Evolutionary conservation across 2,888 invertebrate species (phyloP), one percentile per base, ranked within the genome.

Genomic region (Cryptosula pallasiana): DNA sequence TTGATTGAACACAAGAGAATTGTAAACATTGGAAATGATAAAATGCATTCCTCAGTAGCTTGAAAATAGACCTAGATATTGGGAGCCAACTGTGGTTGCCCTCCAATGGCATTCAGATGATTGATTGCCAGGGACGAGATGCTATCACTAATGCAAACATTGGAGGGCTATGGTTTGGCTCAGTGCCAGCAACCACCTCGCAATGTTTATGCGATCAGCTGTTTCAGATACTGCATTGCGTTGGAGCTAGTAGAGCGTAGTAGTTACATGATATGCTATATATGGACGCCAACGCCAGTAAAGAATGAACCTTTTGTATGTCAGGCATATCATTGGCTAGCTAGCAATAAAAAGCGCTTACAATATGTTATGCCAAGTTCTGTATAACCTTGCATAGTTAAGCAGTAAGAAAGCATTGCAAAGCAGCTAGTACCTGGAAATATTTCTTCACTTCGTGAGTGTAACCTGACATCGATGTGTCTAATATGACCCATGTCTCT

Each of bases 111-210:
- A n/a, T n/a, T n/a, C n/a, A n/a, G 20, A 45, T 13, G 45, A 45
- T 45, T 45, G 45, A 45, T 45, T 45, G 20, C 45, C 45, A 45
- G 45, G 45, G 45, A 20, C 45, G 9, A 45, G 9, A 20, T 45
- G 20, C 20, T 45, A 45, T 45, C 5, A 20, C 45, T 45, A 45
- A 45, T 5, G 45, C 13, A 63, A 63, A 63, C 63, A 63, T 63
- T 57, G 63, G 34, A 27, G 32, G 32, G 63, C 34, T 5, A 55
- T 32, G 63, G 63, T 63, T 63, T 63, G 63, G 63, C 63, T 3
- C 32, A 32, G 9, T 63, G 63, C 63, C 63, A 63, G 34, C 13
- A 34, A 23, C n/a, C 3, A 29, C 3, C n/a, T 5, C 3, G n/a
- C 25, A 57, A 57, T 25, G 57, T 25, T 32, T 5, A 9, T 5